Percentiles rank a stretch among this genome's conserved stretches.
These are phyloP conservation scores for Epirrita christyi DNA, from an alignment of 2,888 invertebrate species.

Conservation along the genomic window DNA sequence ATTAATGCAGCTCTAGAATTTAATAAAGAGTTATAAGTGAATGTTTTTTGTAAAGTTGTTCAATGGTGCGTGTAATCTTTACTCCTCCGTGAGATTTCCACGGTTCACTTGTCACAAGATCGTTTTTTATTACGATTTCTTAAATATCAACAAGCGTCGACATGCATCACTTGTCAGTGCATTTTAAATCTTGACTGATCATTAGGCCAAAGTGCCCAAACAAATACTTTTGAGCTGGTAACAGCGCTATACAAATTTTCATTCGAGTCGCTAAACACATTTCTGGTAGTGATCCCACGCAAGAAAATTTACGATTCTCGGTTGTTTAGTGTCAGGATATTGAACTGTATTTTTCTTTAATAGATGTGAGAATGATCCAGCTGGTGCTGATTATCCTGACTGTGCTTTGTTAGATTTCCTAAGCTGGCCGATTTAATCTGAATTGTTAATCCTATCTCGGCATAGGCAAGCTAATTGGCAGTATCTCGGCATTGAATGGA, in stretches of 20 bases:
- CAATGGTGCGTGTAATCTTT: conserved; percentile 36
- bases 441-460: conserved; percentile 72
- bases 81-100: conserved; percentile 34
- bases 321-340: conserved; percentile 16
- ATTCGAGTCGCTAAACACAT: too few relatives aligned
- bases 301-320: conserved; percentile 7
- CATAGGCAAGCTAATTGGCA: conserved; percentile 71
- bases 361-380: conserved; percentile 1
- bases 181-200: conserved; percentile 40
- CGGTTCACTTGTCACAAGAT: conserved; percentile 31
- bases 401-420: conserved; percentile 46
- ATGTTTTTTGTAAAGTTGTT: conserved; percentile 23
- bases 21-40: neutral
- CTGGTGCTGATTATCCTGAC: neutral
- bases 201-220: conserved; percentile 46
- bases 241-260: too few relatives aligned
- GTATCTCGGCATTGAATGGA: conserved; percentile 56
- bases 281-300: conserved; percentile 54
- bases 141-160: conserved; percentile 40
- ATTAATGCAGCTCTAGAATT: neutral
- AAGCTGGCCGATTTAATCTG: conserved; percentile 67
- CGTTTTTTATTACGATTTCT: conserved; percentile 45
- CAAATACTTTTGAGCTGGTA: too few relatives aligned
- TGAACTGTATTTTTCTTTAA: conserved; percentile 8
- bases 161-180: conserved; percentile 25